These are phyloP conservation scores for Craseonycteris thonglongyai DNA, from an alignment of 2,113 vertebrate species.

Conservation along the genomic window DNA sequence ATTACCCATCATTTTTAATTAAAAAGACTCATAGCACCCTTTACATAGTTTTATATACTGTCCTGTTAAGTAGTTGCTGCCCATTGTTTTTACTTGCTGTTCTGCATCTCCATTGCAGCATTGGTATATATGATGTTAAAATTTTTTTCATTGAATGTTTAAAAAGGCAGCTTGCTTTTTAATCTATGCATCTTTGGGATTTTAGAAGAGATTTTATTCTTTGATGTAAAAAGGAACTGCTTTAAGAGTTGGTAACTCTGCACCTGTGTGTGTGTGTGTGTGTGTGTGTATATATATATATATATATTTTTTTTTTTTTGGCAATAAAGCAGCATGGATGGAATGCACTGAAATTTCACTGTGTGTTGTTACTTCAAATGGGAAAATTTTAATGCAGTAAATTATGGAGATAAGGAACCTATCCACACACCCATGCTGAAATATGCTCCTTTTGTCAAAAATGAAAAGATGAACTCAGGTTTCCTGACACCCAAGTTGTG, in stretches of 20 bases:
- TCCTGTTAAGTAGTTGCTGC: neutral
- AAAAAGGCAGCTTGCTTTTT: conserved; percentile 82
- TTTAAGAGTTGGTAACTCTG: conserved; percentile 80
- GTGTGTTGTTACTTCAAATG: conserved; percentile 61
- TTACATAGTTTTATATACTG: neutral
- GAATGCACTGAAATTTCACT: conserved; percentile 78
- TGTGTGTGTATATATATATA: conserved; percentile 36
- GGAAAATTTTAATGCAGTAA: neutral
- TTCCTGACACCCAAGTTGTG: neutral
- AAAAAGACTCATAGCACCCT: neutral
- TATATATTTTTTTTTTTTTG: conserved; percentile 76
- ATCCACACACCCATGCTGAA: neutral
- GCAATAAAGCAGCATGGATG: conserved; percentile 86
- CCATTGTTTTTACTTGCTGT: neutral
- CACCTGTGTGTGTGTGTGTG: conserved; percentile 72
- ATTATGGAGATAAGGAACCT: neutral
- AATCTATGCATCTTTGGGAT: conserved; percentile 84
- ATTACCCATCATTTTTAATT: neutral
- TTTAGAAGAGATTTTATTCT: conserved; percentile 79
- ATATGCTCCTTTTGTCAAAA: neutral
- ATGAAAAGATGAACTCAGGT: neutral
- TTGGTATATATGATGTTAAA: conserved; percentile 41
- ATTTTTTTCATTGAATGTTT: conserved; percentile 72
- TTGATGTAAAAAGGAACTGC: conserved; percentile 80
- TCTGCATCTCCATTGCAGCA: conserved; percentile 44